Conservation (phyloP, 2,797 vertebrate species). For the Valencia hispanica region DNA sequence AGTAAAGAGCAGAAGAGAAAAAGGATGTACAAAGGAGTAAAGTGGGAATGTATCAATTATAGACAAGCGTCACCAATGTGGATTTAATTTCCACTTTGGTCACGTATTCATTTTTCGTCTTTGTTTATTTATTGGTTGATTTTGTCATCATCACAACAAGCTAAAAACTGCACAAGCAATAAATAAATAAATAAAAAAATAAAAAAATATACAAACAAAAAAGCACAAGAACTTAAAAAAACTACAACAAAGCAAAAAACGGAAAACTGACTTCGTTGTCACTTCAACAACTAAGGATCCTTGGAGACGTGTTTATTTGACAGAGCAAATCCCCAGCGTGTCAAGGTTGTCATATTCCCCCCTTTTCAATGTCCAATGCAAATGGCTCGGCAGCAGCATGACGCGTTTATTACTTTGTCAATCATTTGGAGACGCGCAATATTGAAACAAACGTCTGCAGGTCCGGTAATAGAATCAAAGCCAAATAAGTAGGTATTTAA, state of each 20-base stretch:
- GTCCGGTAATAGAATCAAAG: slow-evolving; percentile 69
- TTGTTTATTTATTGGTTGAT: slow-evolving; percentile 8
- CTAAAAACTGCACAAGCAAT: neutral
- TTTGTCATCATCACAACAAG: neutral
- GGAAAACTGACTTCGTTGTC: slow-evolving; percentile 47
- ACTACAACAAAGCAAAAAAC: neutral
- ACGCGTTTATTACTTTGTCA: slow-evolving; percentile 82
- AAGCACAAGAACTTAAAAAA: neutral
- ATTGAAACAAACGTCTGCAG: slow-evolving; percentile 70
- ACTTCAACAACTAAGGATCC: slow-evolving; percentile 66
- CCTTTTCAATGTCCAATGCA: slow-evolving; percentile 73
- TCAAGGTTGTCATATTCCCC: slow-evolving; percentile 77
- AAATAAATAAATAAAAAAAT: too few relatives aligned
- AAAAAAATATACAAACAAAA: too few relatives aligned
- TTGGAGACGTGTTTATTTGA: slow-evolving; percentile 78
- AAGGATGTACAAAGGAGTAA: slow-evolving; percentile 10
- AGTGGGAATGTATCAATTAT: slow-evolving; percentile 66
- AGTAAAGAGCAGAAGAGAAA: slow-evolving; percentile 24
- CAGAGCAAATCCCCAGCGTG: slow-evolving; percentile 74
- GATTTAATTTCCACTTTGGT: slow-evolving; percentile 60
- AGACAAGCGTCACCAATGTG: slow-evolving; percentile 51
- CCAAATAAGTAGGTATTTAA: neutral
- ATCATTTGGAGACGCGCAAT: slow-evolving; percentile 75
- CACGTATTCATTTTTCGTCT: slow-evolving; percentile 43
- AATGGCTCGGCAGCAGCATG: slow-evolving; percentile 74